Conservation (phyloP, 2,888 invertebrate genomes). For the Salpingus planirostris region DNA sequence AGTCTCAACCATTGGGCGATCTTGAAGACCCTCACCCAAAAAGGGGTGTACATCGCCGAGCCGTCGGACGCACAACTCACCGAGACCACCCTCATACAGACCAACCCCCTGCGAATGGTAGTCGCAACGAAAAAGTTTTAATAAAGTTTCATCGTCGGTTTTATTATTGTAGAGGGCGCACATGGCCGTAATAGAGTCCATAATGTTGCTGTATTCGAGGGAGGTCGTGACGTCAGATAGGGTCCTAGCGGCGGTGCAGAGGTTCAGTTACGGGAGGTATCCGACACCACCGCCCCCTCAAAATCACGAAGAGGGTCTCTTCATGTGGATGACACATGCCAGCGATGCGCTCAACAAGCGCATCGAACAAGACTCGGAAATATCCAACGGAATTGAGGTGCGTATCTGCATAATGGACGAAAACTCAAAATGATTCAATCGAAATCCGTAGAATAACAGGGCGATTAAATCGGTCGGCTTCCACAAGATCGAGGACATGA, state of each 20-base stretch:
- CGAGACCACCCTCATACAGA: conserved; percentile 92
- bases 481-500: too few relatives aligned
- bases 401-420: too few relatives aligned
- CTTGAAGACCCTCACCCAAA: conserved; percentile 83
- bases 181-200: conserved; percentile 89
- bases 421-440: too few relatives aligned
- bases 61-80: conserved; percentile 82
- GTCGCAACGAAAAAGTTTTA: too few relatives aligned
- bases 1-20: conserved; percentile 93
- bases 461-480: too few relatives aligned
- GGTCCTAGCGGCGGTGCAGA: conserved; percentile 74
- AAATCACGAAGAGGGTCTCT: conserved; percentile 73
- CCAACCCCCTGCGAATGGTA: conserved; percentile 90
- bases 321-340: conserved; percentile 85
- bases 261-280: conserved; percentile 57
- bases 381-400: too few relatives aligned
- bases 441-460: too few relatives aligned
- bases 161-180: conserved; percentile 94
- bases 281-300: conserved; percentile 37
- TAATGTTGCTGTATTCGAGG: conserved; percentile 88
- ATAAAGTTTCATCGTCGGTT: too few relatives aligned
- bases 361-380: conserved; percentile 42
- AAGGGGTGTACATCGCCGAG: conserved; percentile 80
- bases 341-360: conserved; percentile 64
- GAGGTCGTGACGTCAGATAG: conserved; percentile 86